Percentiles rank a stretch among this genome's conserved stretches.
phyloP scores from a whole-genome alignment of 1,140 invertebrate genomes.

The Manduca sexta region DNA sequence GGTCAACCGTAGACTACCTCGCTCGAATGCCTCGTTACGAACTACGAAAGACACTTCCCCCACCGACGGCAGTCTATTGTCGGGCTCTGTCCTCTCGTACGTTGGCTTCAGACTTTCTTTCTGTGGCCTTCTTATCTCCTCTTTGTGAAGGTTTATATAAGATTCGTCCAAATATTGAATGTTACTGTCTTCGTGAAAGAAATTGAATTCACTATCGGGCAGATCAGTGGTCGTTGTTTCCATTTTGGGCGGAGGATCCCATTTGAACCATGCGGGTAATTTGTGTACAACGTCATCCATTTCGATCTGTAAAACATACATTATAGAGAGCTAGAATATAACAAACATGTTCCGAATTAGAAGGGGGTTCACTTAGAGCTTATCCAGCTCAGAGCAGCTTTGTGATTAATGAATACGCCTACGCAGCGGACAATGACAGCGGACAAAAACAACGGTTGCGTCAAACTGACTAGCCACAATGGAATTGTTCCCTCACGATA shows the following conservation, averaged over 20 bases:
- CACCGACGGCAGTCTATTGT: constrained; percentile 56
- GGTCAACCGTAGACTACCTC: constrained; percentile 76
- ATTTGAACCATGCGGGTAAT: constrained; percentile 60
- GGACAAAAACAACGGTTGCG: constrained; percentile 46
- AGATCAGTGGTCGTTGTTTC: constrained; percentile 52
- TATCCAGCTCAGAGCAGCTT: constrained; percentile 47
- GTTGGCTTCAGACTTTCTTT: constrained; percentile 50
- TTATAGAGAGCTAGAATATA: constrained; percentile 1
- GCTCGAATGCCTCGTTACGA: constrained; percentile 73
- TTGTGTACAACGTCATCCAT: constrained; percentile 48
- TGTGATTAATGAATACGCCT: constrained; percentile 59
- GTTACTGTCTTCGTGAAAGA: constrained; percentile 59
- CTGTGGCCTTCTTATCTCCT: constrained; percentile 55
- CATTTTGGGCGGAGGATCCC: constrained; percentile 53
- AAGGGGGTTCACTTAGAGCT: constrained; percentile 28
- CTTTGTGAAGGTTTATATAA: constrained; percentile 62
- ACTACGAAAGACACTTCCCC: constrained; percentile 74
- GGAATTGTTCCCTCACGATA: constrained; percentile 31
- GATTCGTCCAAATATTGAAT: constrained; percentile 63
- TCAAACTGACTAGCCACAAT: constrained; percentile 39
- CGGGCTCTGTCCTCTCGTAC: constrained; percentile 57
- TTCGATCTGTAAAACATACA: constrained; percentile 44
- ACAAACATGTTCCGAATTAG: constrained; percentile 17
- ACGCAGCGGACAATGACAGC: constrained; percentile 28
- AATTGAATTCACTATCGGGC: constrained; percentile 54